phyloP scores from a whole-genome alignment of 2,113 vertebrate genomes.

The Podilymbus podiceps region DNA sequence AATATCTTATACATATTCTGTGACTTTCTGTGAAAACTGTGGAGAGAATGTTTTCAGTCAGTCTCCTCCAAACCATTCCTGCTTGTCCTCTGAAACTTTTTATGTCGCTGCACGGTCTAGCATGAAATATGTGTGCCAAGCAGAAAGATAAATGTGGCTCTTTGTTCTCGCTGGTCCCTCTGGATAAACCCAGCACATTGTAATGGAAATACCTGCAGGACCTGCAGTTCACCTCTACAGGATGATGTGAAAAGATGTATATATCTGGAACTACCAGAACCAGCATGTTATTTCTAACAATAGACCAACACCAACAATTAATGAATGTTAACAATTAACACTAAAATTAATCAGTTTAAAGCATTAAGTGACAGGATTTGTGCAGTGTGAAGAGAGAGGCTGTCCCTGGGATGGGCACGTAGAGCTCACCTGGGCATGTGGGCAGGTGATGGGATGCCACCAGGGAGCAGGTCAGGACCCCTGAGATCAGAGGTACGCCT shows the following conservation, averaged over 20 bases:
- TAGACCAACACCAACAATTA: not conserved
- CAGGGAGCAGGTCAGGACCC: not conserved
- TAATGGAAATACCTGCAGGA: not conserved
- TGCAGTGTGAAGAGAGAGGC: not conserved
- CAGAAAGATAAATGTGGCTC: not conserved
- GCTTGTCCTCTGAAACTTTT: not conserved
- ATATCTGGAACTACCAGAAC: not conserved
- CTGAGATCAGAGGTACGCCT: not conserved
- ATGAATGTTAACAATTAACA: not conserved
- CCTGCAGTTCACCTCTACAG: not conserved
- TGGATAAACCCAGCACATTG: not conserved
- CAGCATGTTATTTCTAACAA: not conserved
- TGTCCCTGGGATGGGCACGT: not conserved
- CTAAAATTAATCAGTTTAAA: not conserved
- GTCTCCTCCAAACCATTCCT: not conserved
- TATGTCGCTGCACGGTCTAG: not conserved
- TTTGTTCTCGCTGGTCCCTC: not conserved
- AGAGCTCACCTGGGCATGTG: not conserved
- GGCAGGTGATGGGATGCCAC: not conserved
- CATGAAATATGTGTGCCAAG: not conserved
- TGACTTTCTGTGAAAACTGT: slow-evolving; percentile 49
- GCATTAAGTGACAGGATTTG: not conserved
- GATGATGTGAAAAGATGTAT: not conserved
- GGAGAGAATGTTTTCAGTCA: slow-evolving; percentile 1
- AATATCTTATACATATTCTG: slow-evolving; percentile 32